Evolutionary conservation across 2,113 vertebrate genomes (phyloP).

Genomic region (Bothrops jararaca): DNA sequence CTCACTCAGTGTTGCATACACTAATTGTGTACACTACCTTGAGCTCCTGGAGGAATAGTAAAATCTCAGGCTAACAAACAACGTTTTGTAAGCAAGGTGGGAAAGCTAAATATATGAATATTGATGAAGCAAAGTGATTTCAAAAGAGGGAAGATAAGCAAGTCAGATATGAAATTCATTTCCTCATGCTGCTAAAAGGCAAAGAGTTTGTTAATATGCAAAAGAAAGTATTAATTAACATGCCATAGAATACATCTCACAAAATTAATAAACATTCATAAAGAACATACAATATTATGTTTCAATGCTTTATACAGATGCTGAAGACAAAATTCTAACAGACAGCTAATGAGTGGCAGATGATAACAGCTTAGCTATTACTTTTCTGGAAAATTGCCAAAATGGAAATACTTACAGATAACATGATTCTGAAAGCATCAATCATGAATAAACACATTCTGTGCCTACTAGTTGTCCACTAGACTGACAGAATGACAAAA

Average conservation of each 20-base stretch:
- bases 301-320: background rate
- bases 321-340: background rate
- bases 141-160: background rate
- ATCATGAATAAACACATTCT: background rate
- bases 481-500: background rate
- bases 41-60: background rate
- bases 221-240: background rate
- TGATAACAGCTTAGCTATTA: background rate
- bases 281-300: background rate
- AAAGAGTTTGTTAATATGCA: background rate
- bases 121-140: background rate
- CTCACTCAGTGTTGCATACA: background rate
- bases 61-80: background rate
- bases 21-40: background rate
- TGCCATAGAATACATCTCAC: background rate
- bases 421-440: background rate
- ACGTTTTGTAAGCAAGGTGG: background rate
- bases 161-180: background rate
- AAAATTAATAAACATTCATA: constrained; percentile 1
- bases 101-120: background rate
- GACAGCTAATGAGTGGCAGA: background rate
- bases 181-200: background rate
- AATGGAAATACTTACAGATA: background rate
- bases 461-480: background rate
- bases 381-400: background rate